phyloP scores from a whole-genome alignment of 2,113 vertebrate genomes.

The Rostratula benghalensis region DNA sequence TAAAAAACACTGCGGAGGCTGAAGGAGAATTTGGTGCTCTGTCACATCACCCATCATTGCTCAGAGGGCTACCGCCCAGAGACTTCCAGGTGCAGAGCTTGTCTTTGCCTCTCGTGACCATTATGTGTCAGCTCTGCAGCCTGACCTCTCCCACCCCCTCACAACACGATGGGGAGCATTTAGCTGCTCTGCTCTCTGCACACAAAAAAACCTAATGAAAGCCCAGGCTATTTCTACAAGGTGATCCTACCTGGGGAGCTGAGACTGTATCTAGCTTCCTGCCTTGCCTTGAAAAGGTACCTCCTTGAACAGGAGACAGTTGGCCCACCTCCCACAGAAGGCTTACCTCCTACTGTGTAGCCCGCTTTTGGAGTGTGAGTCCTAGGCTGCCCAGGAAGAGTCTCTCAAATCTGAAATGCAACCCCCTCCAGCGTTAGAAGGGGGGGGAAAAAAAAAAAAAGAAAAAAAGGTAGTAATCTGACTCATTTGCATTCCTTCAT shows the following conservation, averaged over 20 bases:
- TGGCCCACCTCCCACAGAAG: not conserved
- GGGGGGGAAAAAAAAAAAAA: not conserved
- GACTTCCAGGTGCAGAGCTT: not conserved
- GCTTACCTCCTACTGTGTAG: not conserved
- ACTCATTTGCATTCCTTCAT: not conserved
- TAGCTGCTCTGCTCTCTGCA: not conserved
- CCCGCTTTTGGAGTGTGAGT: not conserved
- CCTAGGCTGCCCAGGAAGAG: not conserved
- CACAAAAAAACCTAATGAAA: not conserved
- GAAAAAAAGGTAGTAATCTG: not conserved
- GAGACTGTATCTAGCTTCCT: not conserved
- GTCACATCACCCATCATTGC: not conserved
- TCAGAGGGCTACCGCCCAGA: not conserved
- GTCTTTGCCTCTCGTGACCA: not conserved
- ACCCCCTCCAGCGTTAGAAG: too few relatives aligned
- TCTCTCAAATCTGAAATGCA: not conserved
- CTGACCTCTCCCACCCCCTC: not conserved
- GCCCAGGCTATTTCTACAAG: not conserved
- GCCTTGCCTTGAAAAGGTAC: not conserved
- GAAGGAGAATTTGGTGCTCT: not conserved
- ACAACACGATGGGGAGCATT: accelerated
- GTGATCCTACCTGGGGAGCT: not conserved
- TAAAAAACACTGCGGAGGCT: not conserved
- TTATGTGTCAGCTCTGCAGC: not conserved
- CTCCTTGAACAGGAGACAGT: not conserved